Evolutionary conservation across 2,113 vertebrate species (phyloP), one percentile per base, ranked within the genome.

Genomic region (Protomyctophum bolini): DNA sequence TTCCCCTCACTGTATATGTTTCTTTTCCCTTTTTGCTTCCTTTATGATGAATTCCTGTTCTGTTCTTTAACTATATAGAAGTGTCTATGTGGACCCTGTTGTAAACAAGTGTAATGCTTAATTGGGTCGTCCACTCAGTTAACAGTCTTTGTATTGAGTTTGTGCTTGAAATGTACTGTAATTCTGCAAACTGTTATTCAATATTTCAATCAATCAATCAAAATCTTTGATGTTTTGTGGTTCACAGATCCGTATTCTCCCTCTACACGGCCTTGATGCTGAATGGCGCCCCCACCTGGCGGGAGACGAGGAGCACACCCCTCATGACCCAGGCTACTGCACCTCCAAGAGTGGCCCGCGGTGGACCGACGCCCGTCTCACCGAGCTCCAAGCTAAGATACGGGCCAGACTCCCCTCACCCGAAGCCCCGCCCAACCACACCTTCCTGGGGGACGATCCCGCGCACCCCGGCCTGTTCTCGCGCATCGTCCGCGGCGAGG

Each of bases 401-500:
- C 79, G 87, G 47, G 77, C 84, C 55, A 78, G 70, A n/a, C 89
- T 93, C 6, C 81, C 82, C 0, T 11, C 8, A 0, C 90, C 91
- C 0, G 52, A 89, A 0, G 68, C 88, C 0, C 61, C 83, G 0
- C 59, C 79, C 3, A 62, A 89, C 54, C 73, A 83, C 52, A 85
- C 76, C 0, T 93, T 92, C 76, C 78, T 90, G 0, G 92, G 92
- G 0, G 81, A 82, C 1, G 86, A 92, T 5, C 80, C 88, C 0
- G 52, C 69, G 6, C 76, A 94, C 29, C 63, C 81, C 0, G 86
- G 88, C 0, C 78, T 93, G 15, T 94, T 94, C 64, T 81, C 92
- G 0, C 89, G 90, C 6, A 92, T 94, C 1, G 85, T 94, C 4
- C 92, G 92, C 0, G 92, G 93, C 2, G 92, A 94, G 80, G 92